phyloP scores from a whole-genome alignment of 2,797 vertebrate species.

The Choloepus didactylus region DNA sequence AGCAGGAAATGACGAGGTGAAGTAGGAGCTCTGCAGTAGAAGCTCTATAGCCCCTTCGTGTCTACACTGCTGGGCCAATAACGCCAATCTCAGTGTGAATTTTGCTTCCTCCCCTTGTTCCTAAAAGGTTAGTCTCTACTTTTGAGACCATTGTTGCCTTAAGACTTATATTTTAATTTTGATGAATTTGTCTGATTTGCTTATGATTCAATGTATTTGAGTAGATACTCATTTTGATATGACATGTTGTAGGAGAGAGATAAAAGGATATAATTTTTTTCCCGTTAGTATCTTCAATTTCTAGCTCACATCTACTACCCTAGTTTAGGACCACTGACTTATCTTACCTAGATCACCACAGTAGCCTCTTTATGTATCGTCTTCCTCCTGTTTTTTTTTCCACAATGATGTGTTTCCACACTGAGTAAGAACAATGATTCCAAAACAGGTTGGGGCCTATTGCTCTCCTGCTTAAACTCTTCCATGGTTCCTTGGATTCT shows the following conservation, averaged over 20 bases:
- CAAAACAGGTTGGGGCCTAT: neutral
- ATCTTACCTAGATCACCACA: neutral
- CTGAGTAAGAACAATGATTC: neutral
- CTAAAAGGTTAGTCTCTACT: neutral
- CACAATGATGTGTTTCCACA: neutral
- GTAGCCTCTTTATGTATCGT: neutral
- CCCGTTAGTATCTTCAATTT: neutral
- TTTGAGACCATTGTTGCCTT: neutral
- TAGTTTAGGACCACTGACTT: neutral
- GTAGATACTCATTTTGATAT: neutral
- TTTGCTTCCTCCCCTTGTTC: neutral
- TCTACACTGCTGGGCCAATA: too few species aligned
- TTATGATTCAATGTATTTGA: neutral
- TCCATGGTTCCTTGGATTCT: neutral
- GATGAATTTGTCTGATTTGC: neutral
- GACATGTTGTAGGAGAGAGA: neutral
- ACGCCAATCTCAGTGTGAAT: too few species aligned
- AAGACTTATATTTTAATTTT: neutral
- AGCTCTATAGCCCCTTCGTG: neutral
- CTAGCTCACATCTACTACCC: fast-evolving
- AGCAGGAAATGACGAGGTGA: neutral
- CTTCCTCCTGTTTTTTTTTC: neutral
- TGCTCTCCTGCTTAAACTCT: fast-evolving
- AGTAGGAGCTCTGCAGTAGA: neutral
- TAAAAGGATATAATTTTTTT: neutral